These are phyloP conservation scores for Drosophila parabipectinata DNA, from an alignment of 1,140 invertebrate genomes.

Conservation along the genomic window DNA sequence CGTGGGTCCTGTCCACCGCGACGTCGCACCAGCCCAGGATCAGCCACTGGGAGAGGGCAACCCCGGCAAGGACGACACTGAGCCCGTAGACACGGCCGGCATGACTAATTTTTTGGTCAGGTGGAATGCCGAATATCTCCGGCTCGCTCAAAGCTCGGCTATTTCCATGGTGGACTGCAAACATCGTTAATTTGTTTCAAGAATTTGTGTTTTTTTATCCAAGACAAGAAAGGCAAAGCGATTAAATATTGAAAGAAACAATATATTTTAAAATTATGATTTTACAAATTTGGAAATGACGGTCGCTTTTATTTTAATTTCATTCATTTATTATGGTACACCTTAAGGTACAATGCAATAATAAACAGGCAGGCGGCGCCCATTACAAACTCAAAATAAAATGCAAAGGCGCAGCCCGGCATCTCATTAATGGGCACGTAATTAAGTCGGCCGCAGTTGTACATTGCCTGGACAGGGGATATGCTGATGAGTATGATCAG, in stretches of 20 bases:
- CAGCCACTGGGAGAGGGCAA: slow-evolving; percentile 53
- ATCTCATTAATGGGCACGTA: slow-evolving; percentile 4
- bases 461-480: slow-evolving; percentile 7
- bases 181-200: background rate
- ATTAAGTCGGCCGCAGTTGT: background rate
- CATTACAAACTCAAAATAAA: slow-evolving; percentile 20
- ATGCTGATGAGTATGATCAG: background rate
- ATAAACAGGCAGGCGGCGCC: background rate
- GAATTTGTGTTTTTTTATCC: background rate
- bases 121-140: slow-evolving; percentile 35
- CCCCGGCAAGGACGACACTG: slow-evolving; percentile 5
- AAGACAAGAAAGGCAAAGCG: background rate
- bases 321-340: background rate
- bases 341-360: background rate
- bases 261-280: background rate
- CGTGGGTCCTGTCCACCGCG: background rate
- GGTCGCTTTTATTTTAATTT: background rate
- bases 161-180: background rate
- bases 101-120: slow-evolving; percentile 15
- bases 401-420: background rate
- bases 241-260: background rate
- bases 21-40: slow-evolving; percentile 1
- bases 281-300: too few species aligned
- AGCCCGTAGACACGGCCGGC: slow-evolving; percentile 46
- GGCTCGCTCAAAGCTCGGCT: background rate